Base-by-base conservation (phyloP, 2,888 invertebrate genomes). In the Andrena bicolor region DNA sequence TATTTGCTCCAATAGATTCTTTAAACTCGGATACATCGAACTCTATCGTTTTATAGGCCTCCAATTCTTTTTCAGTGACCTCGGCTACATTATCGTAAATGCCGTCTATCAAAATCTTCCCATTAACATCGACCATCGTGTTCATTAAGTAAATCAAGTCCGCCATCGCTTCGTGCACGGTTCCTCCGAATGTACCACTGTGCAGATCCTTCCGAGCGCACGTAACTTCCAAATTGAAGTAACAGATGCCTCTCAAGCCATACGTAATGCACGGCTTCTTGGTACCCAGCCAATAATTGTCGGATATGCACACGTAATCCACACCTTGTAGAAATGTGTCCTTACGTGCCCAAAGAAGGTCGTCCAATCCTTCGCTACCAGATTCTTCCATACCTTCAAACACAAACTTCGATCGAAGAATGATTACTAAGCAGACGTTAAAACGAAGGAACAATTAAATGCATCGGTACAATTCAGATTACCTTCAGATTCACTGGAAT, bases 351-450 rank as follows among this genome's bases (percentile, higher is more conserved):
- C 95, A 94, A 0, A 99, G 95, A 10, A 99, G 94, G 0, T 97
- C 97, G 93, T 99, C 98, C 30, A 99, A 95, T n/a, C 99, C 99
- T 92, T 97, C 97, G 80, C 99, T 99, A 6, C 99, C 99, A 81
- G 97, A 97, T 94, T 99, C 99, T 94, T 99, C 99, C 99, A 99
- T 99, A 74, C 98, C 99, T 95, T 99, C 99, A 93, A 99, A 97
- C 16, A 98, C 96, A 94, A 99, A 99, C 96, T 96, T 90, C 58
- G 93, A 89, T 68, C 41, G 26, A 63, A 76, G 48, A 76, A 69
- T 58, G 70, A 48, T 73, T 77, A 70, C 26, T 56, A 73, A 65
- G 10, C 16, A n/a, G 26, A 41, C 4, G 41, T 30, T 2, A 13
- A 32, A n/a, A 8, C 49, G 30, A 49, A 35, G 0, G 8, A 30